These are phyloP conservation scores for Porites rus DNA, from an alignment of 92 coral and sea anemone species.

Conservation along the genomic window DNA sequence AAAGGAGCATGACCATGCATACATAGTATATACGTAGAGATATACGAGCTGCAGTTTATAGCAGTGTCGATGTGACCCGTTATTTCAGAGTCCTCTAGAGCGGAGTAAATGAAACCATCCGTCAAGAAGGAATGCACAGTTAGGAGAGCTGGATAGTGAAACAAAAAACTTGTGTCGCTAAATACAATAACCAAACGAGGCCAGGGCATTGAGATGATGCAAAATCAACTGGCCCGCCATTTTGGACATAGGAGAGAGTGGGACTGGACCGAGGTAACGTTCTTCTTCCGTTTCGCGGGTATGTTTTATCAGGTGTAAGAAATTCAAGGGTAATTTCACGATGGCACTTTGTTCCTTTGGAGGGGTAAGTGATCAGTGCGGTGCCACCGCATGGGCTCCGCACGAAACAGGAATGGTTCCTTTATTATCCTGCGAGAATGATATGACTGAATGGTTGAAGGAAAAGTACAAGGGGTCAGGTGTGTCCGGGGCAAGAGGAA, in stretches of 20 bases:
- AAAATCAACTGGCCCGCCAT: not conserved
- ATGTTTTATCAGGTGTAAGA: constrained; percentile 29
- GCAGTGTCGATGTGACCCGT: too few relatives aligned
- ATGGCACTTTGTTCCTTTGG: too few relatives aligned
- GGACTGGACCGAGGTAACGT: constrained; percentile 6
- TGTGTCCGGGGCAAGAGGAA: constrained; percentile 53
- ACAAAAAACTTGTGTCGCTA: not conserved
- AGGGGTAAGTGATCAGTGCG: constrained; percentile 23
- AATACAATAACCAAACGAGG: not conserved
- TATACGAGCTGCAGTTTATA: too few relatives aligned
- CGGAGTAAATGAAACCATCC: not conserved
- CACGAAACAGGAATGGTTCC: constrained; percentile 45
- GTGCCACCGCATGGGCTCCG: constrained; percentile 42
- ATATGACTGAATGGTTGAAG: constrained; percentile 52
- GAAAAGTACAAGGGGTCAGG: constrained; percentile 61
- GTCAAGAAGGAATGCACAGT: not conserved
- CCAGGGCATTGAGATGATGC: not conserved
- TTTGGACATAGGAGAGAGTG: not conserved
- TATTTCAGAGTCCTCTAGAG: not conserved
- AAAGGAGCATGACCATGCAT: too few relatives aligned
- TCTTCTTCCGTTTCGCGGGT: constrained; percentile 17
- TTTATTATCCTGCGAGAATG: constrained; percentile 34
- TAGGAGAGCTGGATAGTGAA: constrained; percentile 1
- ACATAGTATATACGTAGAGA: too few relatives aligned
- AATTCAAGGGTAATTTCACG: too few relatives aligned